Evolutionary conservation across 2,113 vertebrate species (phyloP), one percentile per base, ranked within the genome.

Genomic region (Benitochromis conjunctus): DNA sequence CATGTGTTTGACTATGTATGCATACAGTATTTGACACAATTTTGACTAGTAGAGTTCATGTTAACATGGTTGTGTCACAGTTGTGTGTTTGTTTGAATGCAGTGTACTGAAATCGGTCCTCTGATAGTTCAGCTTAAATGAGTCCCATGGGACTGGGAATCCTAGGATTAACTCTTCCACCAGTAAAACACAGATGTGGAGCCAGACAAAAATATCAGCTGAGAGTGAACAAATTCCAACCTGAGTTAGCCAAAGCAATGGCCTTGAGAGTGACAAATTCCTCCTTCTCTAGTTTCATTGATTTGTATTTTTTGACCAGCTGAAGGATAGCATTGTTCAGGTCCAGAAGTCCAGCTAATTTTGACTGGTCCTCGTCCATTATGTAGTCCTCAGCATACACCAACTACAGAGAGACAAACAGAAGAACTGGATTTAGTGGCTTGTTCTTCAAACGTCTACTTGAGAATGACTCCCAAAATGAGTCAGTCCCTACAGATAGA

Each of bases 371-470:
- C 96, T 99, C 98, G 69, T 99, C 99, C 99, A 99, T 99, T 89
- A 99, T 99, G 94, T 99, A 99, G 97, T 99, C 99, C 94, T 99
- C 99, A 81, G 99, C 99, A 91, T 99, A 99, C 66, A 99, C 99
- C 64, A 99, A 95, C 97, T 95, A n/a, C n/a, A 69, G 19, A 85
- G 18, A 69, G 29, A 56, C 56, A 88, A 7, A 71, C 18, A 31
- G 16, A 79, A 84, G 53, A 31, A 12, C 1, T 41, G 8, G 21
- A 18, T n/a, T 21, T 18, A 74, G 4, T 74, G 69, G 43, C 69
- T 29, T 12, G 19, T 55, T 80, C 1, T 34, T 7, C 1, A 79
- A 79, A 31, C n/a, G 9, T 9, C 46, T 18, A 53, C 71, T 76
- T 76, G 16, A 76, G 46, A 51, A 12, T 76, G 21, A 19, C 26